Conservation (phyloP, 2,113 vertebrate species). For the Lathamus discolor region DNA sequence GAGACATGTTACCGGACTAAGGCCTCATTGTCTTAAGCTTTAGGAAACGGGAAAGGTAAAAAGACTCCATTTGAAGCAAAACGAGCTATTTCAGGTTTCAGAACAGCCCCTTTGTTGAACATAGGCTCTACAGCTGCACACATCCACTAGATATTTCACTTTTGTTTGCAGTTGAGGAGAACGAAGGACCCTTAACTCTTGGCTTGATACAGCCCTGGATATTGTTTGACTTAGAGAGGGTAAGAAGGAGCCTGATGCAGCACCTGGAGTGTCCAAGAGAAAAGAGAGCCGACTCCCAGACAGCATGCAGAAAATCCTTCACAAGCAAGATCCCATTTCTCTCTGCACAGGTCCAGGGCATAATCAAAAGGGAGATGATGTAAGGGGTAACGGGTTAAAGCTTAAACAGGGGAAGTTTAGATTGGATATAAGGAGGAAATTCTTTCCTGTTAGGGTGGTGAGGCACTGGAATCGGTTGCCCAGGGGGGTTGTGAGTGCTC, state of each 20-base stretch:
- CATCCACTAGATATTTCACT: background rate
- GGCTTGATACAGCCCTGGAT: background rate
- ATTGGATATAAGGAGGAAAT: too few species aligned
- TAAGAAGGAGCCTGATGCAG: background rate
- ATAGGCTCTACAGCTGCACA: background rate
- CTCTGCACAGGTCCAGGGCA: background rate
- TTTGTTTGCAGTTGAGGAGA: background rate
- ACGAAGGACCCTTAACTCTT: background rate
- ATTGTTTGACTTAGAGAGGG: background rate
- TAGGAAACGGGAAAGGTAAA: background rate
- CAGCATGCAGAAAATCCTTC: background rate
- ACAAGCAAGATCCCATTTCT: background rate
- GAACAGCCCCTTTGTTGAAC: background rate
- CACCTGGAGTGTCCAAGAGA: background rate
- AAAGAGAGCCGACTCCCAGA: background rate
- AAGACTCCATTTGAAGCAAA: background rate
- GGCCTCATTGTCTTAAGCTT: background rate
- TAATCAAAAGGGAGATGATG: background rate
- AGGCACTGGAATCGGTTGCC: too few species aligned
- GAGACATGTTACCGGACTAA: background rate
- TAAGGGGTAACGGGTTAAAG: too few species aligned
- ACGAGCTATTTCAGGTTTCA: background rate
- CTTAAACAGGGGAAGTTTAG: too few species aligned
- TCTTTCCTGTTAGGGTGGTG: too few species aligned
- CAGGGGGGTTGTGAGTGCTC: too few species aligned